These are phyloP conservation scores for Heliothis subflexa DNA, from an alignment of 1,140 invertebrate genomes.

Conservation along the genomic window DNA sequence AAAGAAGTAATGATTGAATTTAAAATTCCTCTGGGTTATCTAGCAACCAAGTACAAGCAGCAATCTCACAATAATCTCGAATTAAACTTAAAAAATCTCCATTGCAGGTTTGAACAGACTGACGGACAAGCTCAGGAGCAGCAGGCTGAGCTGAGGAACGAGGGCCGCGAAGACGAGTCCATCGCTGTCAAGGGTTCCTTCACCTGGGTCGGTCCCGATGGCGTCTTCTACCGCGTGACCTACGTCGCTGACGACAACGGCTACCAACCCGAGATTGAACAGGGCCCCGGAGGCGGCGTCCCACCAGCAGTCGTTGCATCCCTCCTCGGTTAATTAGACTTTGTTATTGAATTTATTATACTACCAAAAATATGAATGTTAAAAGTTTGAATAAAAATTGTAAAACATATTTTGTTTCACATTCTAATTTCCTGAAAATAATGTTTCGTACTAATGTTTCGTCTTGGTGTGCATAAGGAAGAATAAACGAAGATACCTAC, in stretches of 20 bases:
- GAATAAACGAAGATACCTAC: no score
- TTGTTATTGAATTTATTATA: constrained; percentile 24
- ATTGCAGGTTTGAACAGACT: constrained; percentile 58
- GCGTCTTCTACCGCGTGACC: constrained; percentile 85
- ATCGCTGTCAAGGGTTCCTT: constrained; percentile 78
- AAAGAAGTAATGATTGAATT: no score
- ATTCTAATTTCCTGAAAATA: no score
- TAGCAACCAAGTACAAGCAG: no score
- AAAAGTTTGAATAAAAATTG: constrained; percentile 4
- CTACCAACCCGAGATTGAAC: constrained; percentile 85
- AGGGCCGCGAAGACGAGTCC: constrained; percentile 52
- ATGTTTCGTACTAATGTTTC: no score
- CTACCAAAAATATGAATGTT: constrained; percentile 18
- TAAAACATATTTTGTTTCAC: background rate
- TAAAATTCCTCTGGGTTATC: no score
- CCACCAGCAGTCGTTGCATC: constrained; percentile 59
- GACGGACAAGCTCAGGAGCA: constrained; percentile 81
- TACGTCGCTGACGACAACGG: constrained; percentile 92
- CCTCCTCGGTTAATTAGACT: constrained; percentile 53
- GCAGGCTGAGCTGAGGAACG: background rate
- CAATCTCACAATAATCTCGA: no score
- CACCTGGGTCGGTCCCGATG: constrained; percentile 84
- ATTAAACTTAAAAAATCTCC: no score
- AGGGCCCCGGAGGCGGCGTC: constrained; percentile 87
- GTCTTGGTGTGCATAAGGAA: no score